Base-by-base conservation (phyloP, 2,797 vertebrate genomes). In the Octomys mimax region DNA sequence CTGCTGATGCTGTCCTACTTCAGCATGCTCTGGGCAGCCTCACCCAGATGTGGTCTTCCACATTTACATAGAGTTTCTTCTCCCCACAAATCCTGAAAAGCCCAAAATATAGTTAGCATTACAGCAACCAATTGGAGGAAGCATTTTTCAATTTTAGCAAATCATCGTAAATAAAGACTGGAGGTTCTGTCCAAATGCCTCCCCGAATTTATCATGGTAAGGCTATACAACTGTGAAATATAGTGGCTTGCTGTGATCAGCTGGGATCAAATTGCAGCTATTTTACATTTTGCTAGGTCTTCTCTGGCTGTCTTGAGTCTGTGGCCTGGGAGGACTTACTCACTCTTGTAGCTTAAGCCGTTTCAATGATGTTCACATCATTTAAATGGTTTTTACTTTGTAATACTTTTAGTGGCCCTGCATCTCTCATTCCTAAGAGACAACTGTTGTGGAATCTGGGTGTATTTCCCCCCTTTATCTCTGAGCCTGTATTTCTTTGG, bases 391-490 rank as follows among this genome's bases (percentile, higher is more conserved):
- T 73, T 81, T 89, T 92, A 66, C 91, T 94, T 91, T 49, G 82
- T 85, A 91, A 70, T 21, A 61, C 77, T 94, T 95, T 54, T 79
- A 85, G 57, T 54, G 96, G 96, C 92, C 87, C 85, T 21, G 24
- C 61, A 33, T n/a, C 28, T 52, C 92, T 94, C 64, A 2, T 89
- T 75, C 82, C 95, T 22, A 90, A 96, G 90, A 96, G 93, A 12
- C 93, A 80, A 3, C 87, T 18, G 6, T 18, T 46, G 59, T 96
- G 89, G 78, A n/a, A 31, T 91, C 39, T 57, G 36, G 46, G 62
- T 95, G 12, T 92, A 46, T 54, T 84, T 89, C 28, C 36, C 39
- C 39, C n/a, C 3, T 39, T 87, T 92, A 36, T 57, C 68, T 28
- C 84, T 42, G 21, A 57, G 46, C 24, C 57, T 93, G 77, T 39